Evolutionary conservation across 2,888 invertebrate species (phyloP), one percentile per base, ranked within the genome.

Genomic region (Chromoteleia sp.): DNA sequence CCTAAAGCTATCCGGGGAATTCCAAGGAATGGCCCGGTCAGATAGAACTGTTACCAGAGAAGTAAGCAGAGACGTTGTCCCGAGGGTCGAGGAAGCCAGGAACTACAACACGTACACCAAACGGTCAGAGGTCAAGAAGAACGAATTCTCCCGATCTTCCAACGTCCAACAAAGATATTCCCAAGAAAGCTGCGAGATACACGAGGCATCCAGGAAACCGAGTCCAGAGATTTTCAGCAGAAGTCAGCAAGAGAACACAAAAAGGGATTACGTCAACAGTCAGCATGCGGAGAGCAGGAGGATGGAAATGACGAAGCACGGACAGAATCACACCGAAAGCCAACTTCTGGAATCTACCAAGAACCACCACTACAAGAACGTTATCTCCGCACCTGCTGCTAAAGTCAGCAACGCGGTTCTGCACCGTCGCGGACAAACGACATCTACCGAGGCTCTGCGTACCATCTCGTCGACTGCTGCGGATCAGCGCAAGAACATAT

Each of bases 401-500:
- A 94, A 96, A 85, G 94, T 96, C 1, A 94, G 93, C 58, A 97
- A 97, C 87, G 93, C 96, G 43, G 95, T 97, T 48, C 93, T 97
- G 33, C 96, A 97, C 89, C 94, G 97, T 43, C 96, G 96, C 88
- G 94, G 95, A 14, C 92, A 94, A 8, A 93, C 94, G 1, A 94
- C 94, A 0, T 94, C 94, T 0, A 94, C 94, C n/a, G 96, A 96
- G 91, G 95, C 95, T 0, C 92, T 95, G 3, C 96, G 96, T 87
- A 94, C 95, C 0, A 95, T 94, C 7, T 92, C 92, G 0, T 94
- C 95, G 0, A 94, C 96, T 0, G 96, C 96, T 14, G 95, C 96
- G 19, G 95, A 96, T 82, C 96, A 96, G 91, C 93, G 96, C 59
- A 96, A 96, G 90, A 97, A 96, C 75, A 95, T 97, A 77, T 94